Evolutionary conservation across 2,888 invertebrate species (phyloP), one percentile per base, ranked within the genome.

Genomic region (Ctenicera cuprea): DNA sequence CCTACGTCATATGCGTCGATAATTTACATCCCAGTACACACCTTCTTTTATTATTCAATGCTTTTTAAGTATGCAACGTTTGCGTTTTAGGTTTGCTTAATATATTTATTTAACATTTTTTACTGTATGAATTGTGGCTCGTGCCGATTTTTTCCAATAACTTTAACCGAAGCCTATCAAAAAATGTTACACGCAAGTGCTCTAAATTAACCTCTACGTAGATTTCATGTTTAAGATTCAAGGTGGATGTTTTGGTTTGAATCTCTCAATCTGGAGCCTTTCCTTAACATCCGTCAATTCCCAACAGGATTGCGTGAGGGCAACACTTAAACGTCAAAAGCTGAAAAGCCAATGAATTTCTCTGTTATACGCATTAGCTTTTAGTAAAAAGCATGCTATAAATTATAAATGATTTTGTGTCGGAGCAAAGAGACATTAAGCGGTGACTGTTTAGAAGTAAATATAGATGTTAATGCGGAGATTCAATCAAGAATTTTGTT

Each of bases 281-380:
- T 38, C 38, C 22, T 33, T 18, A 59, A 59, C 59, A 59, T 59
- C 38, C 30, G 38, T 59, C 59, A 59, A 59, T 59, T 52, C 59
- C 59, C 59, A 59, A 11, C 38, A 16, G 30, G 37, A 16, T 59
- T 59, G 59, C 59, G 59, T 59, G 59, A 38, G 59, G 14, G 57
- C 57, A 26, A 3, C 57, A 37, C 57, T 57, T 57, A 14, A 38
- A 18, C 38, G 59, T 38, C 18, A 52, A 26, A 52, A 52, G 12
- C 52, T 52, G 33, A 41, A 59, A 59, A 59, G 38, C 59, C 59
- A 59, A 59, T 20, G 59, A 59, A 20, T 59, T 57, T 20, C 38
- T 33, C 16, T 57, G 59, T 59, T 59, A 16, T 20, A 38, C 59
- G 38, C 38, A 38, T 59, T 59, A 59, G 59, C 59, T 59, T 59